These are phyloP conservation scores for Candidula unifasciata DNA, from an alignment of 2,888 invertebrate species.

Conservation along the genomic window DNA sequence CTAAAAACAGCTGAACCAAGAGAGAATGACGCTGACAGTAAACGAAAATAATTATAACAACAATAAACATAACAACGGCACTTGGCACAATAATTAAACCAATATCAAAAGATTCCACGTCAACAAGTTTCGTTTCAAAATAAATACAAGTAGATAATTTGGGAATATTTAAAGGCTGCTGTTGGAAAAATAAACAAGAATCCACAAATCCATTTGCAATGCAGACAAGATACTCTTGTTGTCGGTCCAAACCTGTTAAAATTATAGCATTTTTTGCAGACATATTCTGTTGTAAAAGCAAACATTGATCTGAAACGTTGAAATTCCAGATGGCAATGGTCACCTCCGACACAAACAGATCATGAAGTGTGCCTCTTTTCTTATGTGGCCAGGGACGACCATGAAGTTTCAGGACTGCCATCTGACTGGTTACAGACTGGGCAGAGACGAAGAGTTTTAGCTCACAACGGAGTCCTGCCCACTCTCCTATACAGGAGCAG, in stretches of 20 bases:
- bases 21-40: conserved; percentile 26
- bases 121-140: conserved; percentile 9
- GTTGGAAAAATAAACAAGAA: conserved; percentile 39
- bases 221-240: conserved; percentile 45
- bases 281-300: not conserved
- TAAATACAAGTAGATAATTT: conserved; percentile 12
- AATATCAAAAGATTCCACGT: conserved; percentile 9
- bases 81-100: conserved; percentile 12
- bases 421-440: conserved; percentile 32
- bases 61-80: conserved; percentile 1
- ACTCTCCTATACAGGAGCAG: conserved; percentile 54
- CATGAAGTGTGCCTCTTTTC: not conserved
- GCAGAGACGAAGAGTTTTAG: conserved; percentile 39
- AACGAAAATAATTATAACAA: not conserved
- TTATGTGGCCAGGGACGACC: not conserved
- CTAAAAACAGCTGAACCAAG: conserved; percentile 11
- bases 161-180: not conserved
- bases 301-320: conserved; percentile 21
- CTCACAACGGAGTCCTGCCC: conserved; percentile 54
- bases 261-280: not conserved
- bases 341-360: conserved; percentile 3
- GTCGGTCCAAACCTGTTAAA: not conserved
- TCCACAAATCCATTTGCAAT: conserved; percentile 54
- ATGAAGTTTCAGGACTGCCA: conserved; percentile 37
- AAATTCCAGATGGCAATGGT: conserved; percentile 26